Conservation (phyloP, 2,797 vertebrate species). For the Simalia tracyae region DNA sequence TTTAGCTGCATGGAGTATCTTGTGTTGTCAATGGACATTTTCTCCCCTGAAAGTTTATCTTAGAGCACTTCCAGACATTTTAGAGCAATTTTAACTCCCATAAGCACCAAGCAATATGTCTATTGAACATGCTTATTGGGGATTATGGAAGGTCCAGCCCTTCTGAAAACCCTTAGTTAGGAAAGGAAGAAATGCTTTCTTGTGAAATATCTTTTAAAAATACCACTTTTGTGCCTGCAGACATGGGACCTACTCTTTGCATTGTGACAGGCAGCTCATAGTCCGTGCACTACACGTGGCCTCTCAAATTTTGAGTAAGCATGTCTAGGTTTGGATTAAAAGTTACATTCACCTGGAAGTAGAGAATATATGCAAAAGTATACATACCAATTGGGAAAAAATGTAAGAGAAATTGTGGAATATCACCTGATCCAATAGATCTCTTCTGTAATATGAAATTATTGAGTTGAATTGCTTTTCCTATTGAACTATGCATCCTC, state of each 20-base stretch:
- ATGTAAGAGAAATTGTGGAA: neutral
- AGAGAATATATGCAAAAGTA: neutral
- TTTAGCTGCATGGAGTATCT: neutral
- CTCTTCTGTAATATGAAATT: neutral
- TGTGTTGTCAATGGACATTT: neutral
- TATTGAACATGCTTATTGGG: neutral
- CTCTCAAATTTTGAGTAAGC: neutral
- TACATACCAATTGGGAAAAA: neutral
- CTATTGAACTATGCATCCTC: neutral
- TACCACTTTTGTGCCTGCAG: neutral
- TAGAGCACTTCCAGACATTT: neutral
- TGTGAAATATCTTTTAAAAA: neutral
- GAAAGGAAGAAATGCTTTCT: neutral
- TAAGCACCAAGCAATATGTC: neutral
- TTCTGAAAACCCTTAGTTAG: neutral
- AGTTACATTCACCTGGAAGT: neutral
- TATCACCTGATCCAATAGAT: neutral
- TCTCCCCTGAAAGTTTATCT: neutral
- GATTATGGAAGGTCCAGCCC: neutral
- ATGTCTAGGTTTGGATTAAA: neutral
- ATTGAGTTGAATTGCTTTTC: neutral
- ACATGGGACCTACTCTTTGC: neutral
- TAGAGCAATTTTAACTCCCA: neutral
- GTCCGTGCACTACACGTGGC: neutral
- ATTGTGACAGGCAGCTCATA: neutral